Base-by-base conservation (phyloP, 2,113 vertebrate genomes). In the Donacobius atricapilla region DNA sequence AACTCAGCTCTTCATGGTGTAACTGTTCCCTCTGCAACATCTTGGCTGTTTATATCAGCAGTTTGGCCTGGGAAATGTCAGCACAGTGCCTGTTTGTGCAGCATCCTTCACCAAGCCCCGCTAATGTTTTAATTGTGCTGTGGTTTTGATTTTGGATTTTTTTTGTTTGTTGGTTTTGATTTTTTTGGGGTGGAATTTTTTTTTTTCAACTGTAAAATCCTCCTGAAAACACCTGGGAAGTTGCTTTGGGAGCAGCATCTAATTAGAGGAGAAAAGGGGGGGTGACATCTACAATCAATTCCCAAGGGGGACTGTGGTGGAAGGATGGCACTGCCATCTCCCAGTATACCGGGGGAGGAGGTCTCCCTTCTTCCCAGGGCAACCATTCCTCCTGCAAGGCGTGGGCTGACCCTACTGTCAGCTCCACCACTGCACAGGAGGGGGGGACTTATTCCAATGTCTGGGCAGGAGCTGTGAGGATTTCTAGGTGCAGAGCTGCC, bases 401-500 rank as follows among this genome's bases (percentile, higher is more conserved):
- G 42, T 22, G 68, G 28, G 15, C 79, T 91, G 78, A 50, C 71
- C 63, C 64, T 73, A 16, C 51, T 88, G 64, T 80, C 93, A 94
- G 44, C 42, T 89, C 45, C 70, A 83, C 66, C 58, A 8, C 54
- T 45, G 66, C 45, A 28, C 45, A 60, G 70, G 83, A 90, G 63
- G 33, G 86, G 17, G 37, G 51, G 33, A 91, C 35, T 50, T n/a
- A 63, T 48, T 81, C 79, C 81, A 79, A 5, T 25, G 22, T 51
- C 47, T 86, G 75, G 42, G 40, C 50, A 69, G 87, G 42, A 94
- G 33, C 5, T 83, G 85, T 2, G 17, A 63, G 66, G 75, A 20
- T 83, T 94, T 77, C 75, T 33, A 68, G 85, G 90, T 93, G 85
- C 68, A 93, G 88, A 66, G 71, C 50, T 96, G 63, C 54, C 66